Evolutionary conservation across 2,888 invertebrate species (phyloP).

Genomic region (Tenthredo notha): DNA sequence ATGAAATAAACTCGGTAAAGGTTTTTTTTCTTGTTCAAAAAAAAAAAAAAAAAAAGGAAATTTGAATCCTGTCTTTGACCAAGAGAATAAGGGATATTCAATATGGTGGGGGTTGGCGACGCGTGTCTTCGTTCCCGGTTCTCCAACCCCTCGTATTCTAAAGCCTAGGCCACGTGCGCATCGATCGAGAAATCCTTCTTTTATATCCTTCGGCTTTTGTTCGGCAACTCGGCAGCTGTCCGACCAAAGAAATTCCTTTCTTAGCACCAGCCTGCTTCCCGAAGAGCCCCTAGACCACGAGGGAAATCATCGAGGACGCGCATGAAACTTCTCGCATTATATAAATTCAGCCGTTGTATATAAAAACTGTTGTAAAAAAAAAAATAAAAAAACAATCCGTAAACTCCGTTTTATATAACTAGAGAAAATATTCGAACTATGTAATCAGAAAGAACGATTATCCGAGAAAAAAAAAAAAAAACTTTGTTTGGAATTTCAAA

Average conservation of each 20-base stretch:
- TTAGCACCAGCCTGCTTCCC: conserved; percentile 65
- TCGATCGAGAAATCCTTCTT: conserved; percentile 73
- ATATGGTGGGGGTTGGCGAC: conserved; percentile 54
- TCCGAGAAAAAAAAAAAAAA: neutral
- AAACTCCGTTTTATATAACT: neutral
- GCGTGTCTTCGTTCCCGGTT: conserved; percentile 58
- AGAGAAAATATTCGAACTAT: neutral
- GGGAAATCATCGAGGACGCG: conserved; percentile 6
- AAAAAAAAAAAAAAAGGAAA: conserved; percentile 26
- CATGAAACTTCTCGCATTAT: conserved; percentile 26
- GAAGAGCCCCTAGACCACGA: neutral
- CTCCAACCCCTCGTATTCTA: conserved; percentile 54
- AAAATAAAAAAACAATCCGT: neutral
- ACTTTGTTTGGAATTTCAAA: neutral
- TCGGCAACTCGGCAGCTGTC: conserved; percentile 74
- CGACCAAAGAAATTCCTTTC: conserved; percentile 75
- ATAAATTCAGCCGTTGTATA: neutral
- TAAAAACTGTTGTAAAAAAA: neutral
- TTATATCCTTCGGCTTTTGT: conserved; percentile 69
- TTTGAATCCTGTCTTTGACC: neutral
- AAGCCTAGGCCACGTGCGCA: conserved; percentile 72
- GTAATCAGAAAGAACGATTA: conserved; percentile 7
- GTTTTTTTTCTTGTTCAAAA: neutral
- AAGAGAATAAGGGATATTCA: conserved; percentile 27
- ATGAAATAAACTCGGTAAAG: neutral